Evolutionary conservation across 2,888 invertebrate genomes (phyloP).

Genomic region (Sialis lutaria): DNA sequence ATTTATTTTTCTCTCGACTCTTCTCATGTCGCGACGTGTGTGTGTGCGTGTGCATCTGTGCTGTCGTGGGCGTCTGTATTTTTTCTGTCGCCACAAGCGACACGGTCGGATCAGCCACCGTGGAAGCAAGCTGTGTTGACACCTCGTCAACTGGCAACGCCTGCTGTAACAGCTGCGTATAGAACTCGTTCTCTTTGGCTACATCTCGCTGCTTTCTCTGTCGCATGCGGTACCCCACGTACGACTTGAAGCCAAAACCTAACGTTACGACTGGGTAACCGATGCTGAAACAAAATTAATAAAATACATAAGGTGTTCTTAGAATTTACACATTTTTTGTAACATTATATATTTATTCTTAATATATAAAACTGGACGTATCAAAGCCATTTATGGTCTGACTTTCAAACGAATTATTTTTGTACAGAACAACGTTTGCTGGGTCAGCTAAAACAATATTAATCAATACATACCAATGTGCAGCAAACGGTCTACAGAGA

Average conservation of each 20-base stretch:
- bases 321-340: not conserved
- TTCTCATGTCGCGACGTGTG: slow-evolving; percentile 5
- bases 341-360: no score
- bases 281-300: slow-evolving; percentile 38
- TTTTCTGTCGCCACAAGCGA: not conserved
- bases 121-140: slow-evolving; percentile 17
- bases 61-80: slow-evolving; percentile 1
- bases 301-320: not conserved
- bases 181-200: slow-evolving; percentile 88
- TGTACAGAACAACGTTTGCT: not conserved
- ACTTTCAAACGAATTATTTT: no score
- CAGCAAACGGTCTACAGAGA: slow-evolving; percentile 89
- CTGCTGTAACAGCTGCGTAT: slow-evolving; percentile 78
- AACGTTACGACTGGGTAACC: slow-evolving; percentile 90
- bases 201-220: slow-evolving; percentile 85
- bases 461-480: slow-evolving; percentile 60
- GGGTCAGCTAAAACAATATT: not conserved
- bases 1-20: slow-evolving; percentile 12
- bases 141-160: slow-evolving; percentile 60
- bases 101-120: not conserved
- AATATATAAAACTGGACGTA: no score
- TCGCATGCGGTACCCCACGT: slow-evolving; percentile 77
- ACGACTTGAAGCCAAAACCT: slow-evolving; percentile 90
- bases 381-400: no score
- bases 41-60: slow-evolving; percentile 6